Conservation (phyloP, 2,797 vertebrate species). For the Myotis daubentonii region DNA sequence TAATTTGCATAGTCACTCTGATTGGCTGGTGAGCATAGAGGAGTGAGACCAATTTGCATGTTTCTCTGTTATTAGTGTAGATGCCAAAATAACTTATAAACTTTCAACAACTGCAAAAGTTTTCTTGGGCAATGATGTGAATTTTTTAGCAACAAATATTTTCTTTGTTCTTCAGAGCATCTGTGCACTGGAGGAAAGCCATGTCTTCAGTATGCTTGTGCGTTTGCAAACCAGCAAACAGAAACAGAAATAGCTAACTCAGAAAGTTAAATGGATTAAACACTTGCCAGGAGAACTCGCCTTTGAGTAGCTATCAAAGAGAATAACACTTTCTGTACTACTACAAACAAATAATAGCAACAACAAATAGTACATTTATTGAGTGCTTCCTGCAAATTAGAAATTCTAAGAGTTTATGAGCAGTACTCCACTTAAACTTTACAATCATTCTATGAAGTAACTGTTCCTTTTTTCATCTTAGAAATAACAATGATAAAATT, state of each 20-base stretch:
- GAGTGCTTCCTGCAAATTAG: not conserved
- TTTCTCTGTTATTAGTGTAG: no score
- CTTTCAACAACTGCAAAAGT: not conserved
- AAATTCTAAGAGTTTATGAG: not conserved
- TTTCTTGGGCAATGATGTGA: not conserved
- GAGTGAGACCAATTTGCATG: no score
- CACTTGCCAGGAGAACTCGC: not conserved
- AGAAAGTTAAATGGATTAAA: slow-evolving; percentile 9
- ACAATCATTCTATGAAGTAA: not conserved
- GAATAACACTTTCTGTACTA: not conserved
- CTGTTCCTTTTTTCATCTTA: not conserved
- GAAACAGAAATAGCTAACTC: not conserved
- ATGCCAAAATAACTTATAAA: not conserved
- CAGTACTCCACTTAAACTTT: not conserved
- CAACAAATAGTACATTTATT: not conserved
- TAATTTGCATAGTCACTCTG: no score
- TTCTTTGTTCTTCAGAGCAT: not conserved
- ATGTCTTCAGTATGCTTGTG: not conserved
- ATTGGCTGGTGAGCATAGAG: no score
- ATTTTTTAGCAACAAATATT: not conserved
- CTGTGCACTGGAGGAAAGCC: not conserved
- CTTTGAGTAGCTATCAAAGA: not conserved
- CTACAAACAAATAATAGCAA: not conserved
- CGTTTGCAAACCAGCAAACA: not conserved
- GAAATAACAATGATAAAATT: not conserved